These are phyloP conservation scores for Leptestheria dahalacensis DNA, from an alignment of 1,140 invertebrate genomes.

Conservation along the genomic window DNA sequence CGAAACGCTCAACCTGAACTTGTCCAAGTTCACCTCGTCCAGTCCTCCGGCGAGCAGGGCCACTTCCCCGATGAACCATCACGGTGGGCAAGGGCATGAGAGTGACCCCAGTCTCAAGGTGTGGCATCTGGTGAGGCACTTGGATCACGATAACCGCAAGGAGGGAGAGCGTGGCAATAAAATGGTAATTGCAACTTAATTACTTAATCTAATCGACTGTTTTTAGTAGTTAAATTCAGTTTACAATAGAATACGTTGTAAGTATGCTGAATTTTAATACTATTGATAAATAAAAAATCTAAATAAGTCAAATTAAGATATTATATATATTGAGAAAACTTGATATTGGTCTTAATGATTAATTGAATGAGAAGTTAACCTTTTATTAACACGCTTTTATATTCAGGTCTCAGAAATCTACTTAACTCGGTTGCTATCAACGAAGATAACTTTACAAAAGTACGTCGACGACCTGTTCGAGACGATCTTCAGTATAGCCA, in stretches of 20 bases:
- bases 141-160: slow-evolving; percentile 81
- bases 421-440: slow-evolving; percentile 88
- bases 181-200: no score
- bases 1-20: slow-evolving; percentile 67
- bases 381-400: no score
- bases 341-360: no score
- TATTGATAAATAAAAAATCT: no score
- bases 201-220: no score
- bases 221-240: no score
- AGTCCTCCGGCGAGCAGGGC: slow-evolving; percentile 72
- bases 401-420: slow-evolving; percentile 99
- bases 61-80: slow-evolving; percentile 78
- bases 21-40: slow-evolving; percentile 77
- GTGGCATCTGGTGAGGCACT: slow-evolving; percentile 91
- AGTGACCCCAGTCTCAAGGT: slow-evolving; percentile 28
- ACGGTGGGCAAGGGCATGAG: slow-evolving; percentile 40
- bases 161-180: slow-evolving; percentile 96
- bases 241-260: no score
- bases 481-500: slow-evolving; percentile 95
- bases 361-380: no score
- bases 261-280: no score
- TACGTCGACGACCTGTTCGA: slow-evolving; percentile 99
- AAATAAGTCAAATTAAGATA: no score
- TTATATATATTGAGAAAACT: no score
- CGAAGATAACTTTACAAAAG: slow-evolving; percentile 94